phyloP scores from a whole-genome alignment of 2,113 vertebrate genomes.

The Poeciliopsis retropinna region DNA sequence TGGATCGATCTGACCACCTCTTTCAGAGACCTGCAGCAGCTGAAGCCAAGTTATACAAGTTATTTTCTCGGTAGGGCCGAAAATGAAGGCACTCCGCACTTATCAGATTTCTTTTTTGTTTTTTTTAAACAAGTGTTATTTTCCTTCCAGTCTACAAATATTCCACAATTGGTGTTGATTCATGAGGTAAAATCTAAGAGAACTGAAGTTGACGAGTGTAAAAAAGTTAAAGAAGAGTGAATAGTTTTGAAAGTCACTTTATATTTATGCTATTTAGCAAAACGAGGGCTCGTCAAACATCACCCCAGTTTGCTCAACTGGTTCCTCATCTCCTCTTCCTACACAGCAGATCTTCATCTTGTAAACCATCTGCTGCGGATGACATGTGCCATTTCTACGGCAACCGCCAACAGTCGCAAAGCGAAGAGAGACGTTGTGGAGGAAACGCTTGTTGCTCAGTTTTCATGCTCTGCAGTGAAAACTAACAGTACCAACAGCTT shows the following conservation, averaged over 20 bases:
- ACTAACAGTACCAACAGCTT: background rate
- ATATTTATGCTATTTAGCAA: background rate
- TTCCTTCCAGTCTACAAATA: no score
- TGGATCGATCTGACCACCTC: no score
- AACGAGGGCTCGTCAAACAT: slow-evolving; percentile 20
- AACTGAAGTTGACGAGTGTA: background rate
- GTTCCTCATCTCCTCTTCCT: slow-evolving; percentile 9
- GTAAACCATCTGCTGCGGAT: slow-evolving; percentile 44
- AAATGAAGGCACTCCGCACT: background rate
- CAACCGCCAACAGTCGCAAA: slow-evolving; percentile 11
- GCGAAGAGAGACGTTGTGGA: slow-evolving; percentile 10
- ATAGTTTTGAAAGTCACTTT: background rate
- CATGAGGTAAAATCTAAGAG: no score
- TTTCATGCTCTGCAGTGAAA: background rate
- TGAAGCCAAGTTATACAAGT: background rate
- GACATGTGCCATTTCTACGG: slow-evolving; percentile 18
- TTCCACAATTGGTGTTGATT: no score
- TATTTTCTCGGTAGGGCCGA: background rate
- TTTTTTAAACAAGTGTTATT: no score
- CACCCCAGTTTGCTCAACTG: slow-evolving; percentile 10
- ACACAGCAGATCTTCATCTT: slow-evolving; percentile 28
- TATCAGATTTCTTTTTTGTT: no score
- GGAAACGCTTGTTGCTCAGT: slow-evolving; percentile 33
- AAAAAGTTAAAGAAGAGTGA: background rate
- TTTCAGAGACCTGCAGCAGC: background rate